A percentile compares a stretch with the other conserved stretches of the same genome.
phyloP scores from a whole-genome alignment of 2,113 vertebrate species.

The Tachysurus fulvidraco region DNA sequence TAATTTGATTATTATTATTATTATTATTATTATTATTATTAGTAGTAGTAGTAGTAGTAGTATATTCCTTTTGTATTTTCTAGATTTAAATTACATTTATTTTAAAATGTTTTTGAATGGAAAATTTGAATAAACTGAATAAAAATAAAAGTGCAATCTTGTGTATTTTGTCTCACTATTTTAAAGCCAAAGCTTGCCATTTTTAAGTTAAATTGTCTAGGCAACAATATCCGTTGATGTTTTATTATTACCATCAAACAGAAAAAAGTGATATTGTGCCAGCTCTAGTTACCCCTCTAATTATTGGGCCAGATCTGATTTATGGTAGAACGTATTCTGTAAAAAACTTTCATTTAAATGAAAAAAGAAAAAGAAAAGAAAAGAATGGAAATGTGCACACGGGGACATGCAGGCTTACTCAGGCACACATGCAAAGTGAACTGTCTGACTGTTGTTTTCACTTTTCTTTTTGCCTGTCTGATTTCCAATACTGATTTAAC shows the following conservation, averaged over 20 bases:
- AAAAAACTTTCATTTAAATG: background rate
- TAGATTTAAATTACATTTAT: background rate
- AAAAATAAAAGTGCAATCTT: background rate
- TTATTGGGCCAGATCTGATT: background rate
- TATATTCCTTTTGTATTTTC: no score
- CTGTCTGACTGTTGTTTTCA: slow-evolving; percentile 27
- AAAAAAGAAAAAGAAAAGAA: no score
- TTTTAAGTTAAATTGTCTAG: background rate
- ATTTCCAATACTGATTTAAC: slow-evolving; percentile 25
- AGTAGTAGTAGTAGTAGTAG: no score
- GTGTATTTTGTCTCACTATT: background rate
- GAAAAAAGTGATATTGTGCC: background rate
- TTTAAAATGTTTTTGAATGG: background rate
- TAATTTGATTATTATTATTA: background rate
- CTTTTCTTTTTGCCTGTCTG: slow-evolving; percentile 51
- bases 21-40: background rate
- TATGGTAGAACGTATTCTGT: background rate
- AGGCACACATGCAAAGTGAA: slow-evolving; percentile 33
- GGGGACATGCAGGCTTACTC: slow-evolving; percentile 27
- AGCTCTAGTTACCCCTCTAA: background rate
- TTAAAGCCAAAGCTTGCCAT: no score
- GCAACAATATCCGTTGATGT: background rate
- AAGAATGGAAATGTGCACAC: background rate
- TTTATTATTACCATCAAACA: background rate
- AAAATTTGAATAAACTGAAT: background rate